A percentile compares a stretch with the other conserved stretches of the same genome.
phyloP scores from a whole-genome alignment of 2,113 vertebrate genomes.

The Myotis lucifugus region DNA sequence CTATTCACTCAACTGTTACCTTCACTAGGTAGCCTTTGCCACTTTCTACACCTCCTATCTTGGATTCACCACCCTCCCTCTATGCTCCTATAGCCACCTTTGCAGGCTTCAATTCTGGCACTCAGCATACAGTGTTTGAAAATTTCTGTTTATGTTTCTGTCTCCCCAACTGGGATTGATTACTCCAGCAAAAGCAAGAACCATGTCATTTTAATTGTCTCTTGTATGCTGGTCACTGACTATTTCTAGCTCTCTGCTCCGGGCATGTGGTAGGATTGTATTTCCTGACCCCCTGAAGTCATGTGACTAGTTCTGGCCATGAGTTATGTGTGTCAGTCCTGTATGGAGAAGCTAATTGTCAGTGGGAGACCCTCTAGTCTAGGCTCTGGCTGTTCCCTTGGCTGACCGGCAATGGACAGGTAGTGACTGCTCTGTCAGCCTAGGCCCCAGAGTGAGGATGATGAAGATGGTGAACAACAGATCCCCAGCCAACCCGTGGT shows the following conservation, averaged over 20 bases:
- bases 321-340: background rate
- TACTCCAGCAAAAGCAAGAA: background rate
- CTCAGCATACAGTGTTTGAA: background rate
- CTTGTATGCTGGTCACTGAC: background rate
- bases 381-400: background rate
- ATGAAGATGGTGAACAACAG: background rate
- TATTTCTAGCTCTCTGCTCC: background rate
- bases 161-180: background rate
- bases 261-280: background rate
- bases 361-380: background rate
- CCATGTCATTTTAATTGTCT: background rate
- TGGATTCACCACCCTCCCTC: background rate
- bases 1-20: background rate
- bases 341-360: background rate
- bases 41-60: background rate
- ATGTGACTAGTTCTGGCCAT: background rate
- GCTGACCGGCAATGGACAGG: background rate
- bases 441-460: background rate
- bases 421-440: background rate
- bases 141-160: background rate
- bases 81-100: background rate
- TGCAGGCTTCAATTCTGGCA: background rate
- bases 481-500: background rate
- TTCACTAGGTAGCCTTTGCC: background rate
- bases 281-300: background rate